phyloP scores from a whole-genome alignment of 2,797 vertebrate genomes.

The Glyptemys insculpta region DNA sequence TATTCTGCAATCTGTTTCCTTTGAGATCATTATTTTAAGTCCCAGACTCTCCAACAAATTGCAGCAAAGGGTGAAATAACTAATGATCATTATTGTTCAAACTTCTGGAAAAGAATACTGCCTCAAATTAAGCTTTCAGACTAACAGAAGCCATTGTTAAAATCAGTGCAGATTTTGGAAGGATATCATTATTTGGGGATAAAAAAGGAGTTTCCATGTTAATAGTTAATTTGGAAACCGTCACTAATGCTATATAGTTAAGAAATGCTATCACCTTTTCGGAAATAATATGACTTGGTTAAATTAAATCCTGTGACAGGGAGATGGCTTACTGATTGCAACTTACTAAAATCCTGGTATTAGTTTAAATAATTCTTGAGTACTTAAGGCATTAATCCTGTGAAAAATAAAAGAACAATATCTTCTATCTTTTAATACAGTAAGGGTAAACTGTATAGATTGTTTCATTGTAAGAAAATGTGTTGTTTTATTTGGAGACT shows the following conservation, averaged over 20 bases:
- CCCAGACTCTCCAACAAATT: slow-evolving; percentile 29
- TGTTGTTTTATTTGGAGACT: slow-evolving; percentile 22
- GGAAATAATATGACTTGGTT: background rate
- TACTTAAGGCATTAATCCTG: background rate
- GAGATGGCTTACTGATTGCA: slow-evolving; percentile 14
- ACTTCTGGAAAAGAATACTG: slow-evolving; percentile 30
- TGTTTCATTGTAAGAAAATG: background rate
- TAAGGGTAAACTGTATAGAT: slow-evolving; percentile 1
- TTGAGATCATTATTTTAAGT: slow-evolving; percentile 56
- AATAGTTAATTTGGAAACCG: slow-evolving; percentile 6
- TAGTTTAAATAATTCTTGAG: background rate
- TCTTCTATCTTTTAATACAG: background rate
- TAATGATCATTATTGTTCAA: slow-evolving; percentile 40
- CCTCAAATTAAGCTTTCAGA: slow-evolving; percentile 33
- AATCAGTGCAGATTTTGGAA: slow-evolving; percentile 30
- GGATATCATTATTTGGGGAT: slow-evolving; percentile 22
- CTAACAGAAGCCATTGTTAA: slow-evolving; percentile 43
- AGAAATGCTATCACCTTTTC: slow-evolving; percentile 14
- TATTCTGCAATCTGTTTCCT: slow-evolving; percentile 37
- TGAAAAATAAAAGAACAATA: background rate
- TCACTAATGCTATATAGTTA: slow-evolving; percentile 45
- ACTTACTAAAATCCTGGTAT: slow-evolving; percentile 17
- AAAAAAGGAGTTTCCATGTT: slow-evolving; percentile 33
- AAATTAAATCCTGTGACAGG: slow-evolving; percentile 17
- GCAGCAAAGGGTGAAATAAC: slow-evolving; percentile 47